phyloP scores from a whole-genome alignment of 2,113 vertebrate species.

The Cyanistes caeruleus region DNA sequence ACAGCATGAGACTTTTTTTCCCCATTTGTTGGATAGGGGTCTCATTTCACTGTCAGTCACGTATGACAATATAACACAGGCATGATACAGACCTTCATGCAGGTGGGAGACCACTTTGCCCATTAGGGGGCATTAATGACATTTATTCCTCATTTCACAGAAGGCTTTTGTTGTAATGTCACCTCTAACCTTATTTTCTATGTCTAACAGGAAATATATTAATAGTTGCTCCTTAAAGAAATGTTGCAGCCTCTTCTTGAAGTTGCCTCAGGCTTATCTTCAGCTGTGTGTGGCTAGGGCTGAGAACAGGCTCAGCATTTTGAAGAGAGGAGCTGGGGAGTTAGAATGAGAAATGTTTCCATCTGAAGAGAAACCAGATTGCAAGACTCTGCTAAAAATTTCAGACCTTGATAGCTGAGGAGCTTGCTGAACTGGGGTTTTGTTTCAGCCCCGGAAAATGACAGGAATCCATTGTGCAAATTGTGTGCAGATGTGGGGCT shows the following conservation, averaged over 20 bases:
- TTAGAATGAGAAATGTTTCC: background rate
- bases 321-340: background rate
- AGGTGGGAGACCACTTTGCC: background rate
- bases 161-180: background rate
- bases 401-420: background rate
- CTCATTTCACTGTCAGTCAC: background rate
- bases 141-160: slow-evolving; percentile 27
- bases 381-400: background rate
- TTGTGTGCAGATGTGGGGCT: slow-evolving; percentile 41
- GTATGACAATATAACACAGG: background rate
- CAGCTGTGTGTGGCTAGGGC: background rate
- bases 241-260: background rate
- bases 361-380: background rate
- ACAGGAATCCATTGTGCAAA: slow-evolving; percentile 49
- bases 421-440: background rate
- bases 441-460: slow-evolving; percentile 26
- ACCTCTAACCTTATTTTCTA: slow-evolving; percentile 8
- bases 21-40: background rate
- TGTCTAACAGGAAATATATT: slow-evolving; percentile 36
- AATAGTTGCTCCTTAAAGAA: slow-evolving; percentile 12
- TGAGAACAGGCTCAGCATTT: background rate
- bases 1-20: background rate
- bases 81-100: background rate
- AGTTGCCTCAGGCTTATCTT: background rate
- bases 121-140: slow-evolving; percentile 34